phyloP scores from a whole-genome alignment of 2,888 invertebrate genomes.

The Rotaria socialis region DNA sequence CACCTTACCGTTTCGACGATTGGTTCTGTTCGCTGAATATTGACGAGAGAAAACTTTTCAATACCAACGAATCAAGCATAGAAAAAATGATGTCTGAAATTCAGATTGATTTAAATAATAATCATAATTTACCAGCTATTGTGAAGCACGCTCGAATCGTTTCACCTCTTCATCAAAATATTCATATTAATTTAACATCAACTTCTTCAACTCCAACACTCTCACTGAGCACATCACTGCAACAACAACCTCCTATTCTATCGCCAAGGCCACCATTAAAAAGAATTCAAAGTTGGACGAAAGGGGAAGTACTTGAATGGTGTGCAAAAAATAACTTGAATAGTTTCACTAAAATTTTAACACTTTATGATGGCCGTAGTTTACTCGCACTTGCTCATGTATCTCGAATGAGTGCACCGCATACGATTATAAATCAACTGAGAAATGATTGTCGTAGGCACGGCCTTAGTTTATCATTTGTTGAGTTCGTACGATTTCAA shows the following conservation, averaged over 20 bases:
- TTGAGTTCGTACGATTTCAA: constrained; percentile 13
- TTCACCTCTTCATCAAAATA: background rate
- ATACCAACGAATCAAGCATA: background rate
- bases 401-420: background rate
- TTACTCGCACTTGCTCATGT: background rate
- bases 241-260: background rate
- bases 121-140: background rate
- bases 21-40: background rate
- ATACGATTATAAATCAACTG: background rate
- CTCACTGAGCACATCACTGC: background rate
- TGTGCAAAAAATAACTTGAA: background rate
- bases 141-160: background rate
- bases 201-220: background rate
- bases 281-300: background rate
- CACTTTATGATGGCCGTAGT: constrained; percentile 14
- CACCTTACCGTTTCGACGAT: background rate
- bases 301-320: background rate
- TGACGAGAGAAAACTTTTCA: background rate
- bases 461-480: background rate
- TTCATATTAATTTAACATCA: background rate
- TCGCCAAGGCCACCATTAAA: background rate
- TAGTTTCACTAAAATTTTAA: background rate
- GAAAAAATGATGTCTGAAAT: background rate
- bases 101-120: background rate
- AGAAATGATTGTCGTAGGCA: constrained; percentile 29